Percentiles rank a stretch among this genome's conserved stretches.
Conservation (phyloP, 2,113 vertebrate genomes). For the Reinhardtius hippoglossoides region DNA sequence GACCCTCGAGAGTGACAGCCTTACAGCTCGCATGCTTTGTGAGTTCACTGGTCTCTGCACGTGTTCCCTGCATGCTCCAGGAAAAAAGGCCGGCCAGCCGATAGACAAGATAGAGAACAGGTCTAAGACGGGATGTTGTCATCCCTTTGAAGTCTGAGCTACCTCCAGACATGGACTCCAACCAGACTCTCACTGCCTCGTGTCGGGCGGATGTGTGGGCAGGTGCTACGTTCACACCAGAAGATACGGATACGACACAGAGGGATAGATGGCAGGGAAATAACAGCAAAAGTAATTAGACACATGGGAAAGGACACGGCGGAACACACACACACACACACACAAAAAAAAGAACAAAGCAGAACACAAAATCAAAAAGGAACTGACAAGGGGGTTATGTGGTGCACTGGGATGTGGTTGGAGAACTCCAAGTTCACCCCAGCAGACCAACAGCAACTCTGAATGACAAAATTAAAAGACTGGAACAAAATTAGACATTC, state of each 20-base stretch:
- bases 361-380: constrained; percentile 67
- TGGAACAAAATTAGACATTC: constrained; percentile 71
- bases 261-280: constrained; percentile 69
- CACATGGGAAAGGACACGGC: constrained; percentile 50
- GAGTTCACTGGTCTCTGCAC: constrained; percentile 41
- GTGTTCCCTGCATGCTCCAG: constrained; percentile 68
- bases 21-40: constrained; percentile 63
- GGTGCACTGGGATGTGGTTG: constrained; percentile 46
- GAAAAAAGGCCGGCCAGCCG: constrained; percentile 48
- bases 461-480: constrained; percentile 58
- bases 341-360: constrained; percentile 42
- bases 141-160: constrained; percentile 81
- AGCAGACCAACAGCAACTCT: constrained; percentile 48
- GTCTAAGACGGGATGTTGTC: constrained; percentile 51
- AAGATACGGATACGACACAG: constrained; percentile 57
- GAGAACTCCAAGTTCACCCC: constrained; percentile 34
- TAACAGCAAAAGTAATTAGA: constrained; percentile 73
- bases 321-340: not conserved
- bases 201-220: constrained; percentile 90
- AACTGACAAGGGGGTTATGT: constrained; percentile 54
- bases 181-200: constrained; percentile 97
- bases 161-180: constrained; percentile 98
- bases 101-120: constrained; percentile 40
- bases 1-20: constrained; percentile 31
- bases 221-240: constrained; percentile 88